Evolutionary conservation across 2,113 vertebrate genomes (phyloP).

Genomic region (Ictalurus punctatus): DNA sequence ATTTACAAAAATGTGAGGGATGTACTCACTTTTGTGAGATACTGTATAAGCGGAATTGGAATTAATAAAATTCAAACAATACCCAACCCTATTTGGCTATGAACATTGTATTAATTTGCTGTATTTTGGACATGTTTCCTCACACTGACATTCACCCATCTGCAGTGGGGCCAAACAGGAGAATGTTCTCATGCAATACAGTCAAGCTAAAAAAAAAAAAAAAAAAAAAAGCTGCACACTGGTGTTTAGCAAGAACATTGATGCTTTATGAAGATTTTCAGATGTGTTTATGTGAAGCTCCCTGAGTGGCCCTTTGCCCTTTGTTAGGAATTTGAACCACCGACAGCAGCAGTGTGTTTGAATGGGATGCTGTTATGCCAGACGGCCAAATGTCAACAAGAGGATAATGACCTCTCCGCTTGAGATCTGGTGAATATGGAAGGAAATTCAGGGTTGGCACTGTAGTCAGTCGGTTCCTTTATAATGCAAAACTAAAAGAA

Average conservation of each 20-base stretch:
- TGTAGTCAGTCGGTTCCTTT: background rate
- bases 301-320: background rate
- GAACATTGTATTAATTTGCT: background rate
- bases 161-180: background rate
- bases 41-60: too few species aligned
- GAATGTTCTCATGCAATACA: constrained; percentile 7
- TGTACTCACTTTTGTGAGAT: too few species aligned
- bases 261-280: constrained; percentile 17
- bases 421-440: constrained; percentile 16
- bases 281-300: constrained; percentile 23
- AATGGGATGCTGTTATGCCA: constrained; percentile 4
- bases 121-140: background rate
- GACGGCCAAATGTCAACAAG: constrained; percentile 26
- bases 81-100: background rate
- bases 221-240: background rate
- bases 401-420: constrained; percentile 38
- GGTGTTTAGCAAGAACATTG: constrained; percentile 1
- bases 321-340: constrained; percentile 25
- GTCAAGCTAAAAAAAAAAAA: background rate
- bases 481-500: background rate
- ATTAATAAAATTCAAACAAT: too few species aligned
- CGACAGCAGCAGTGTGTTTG: background rate
- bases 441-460: constrained; percentile 18
- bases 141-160: constrained; percentile 8
- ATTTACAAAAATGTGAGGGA: too few species aligned